Conservation (phyloP, 2,113 vertebrate genomes). For the Bos indicus region DNA sequence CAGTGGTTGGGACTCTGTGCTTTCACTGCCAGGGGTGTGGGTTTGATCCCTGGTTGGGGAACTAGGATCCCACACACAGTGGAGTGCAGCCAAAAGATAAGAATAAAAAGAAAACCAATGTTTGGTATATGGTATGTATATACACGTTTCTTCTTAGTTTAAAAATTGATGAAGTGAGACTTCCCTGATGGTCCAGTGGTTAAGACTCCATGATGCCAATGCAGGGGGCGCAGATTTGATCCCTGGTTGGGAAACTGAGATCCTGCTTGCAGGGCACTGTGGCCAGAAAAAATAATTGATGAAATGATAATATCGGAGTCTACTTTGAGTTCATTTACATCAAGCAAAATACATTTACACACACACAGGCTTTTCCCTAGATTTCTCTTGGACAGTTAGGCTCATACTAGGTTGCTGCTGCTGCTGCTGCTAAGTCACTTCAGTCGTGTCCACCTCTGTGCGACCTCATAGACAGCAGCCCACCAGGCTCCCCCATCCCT, state of each 20-base stretch:
- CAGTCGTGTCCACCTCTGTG: accelerated
- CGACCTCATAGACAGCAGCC: background rate
- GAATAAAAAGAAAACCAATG: background rate
- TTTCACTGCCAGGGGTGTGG: background rate
- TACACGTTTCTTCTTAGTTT: background rate
- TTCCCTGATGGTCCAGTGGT: background rate
- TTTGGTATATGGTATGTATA: background rate
- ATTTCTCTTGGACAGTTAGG: background rate
- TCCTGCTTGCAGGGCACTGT: background rate
- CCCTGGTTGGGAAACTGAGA: background rate
- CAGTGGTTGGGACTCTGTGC: background rate
- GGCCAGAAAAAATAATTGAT: background rate
- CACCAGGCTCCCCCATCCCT: accelerated
- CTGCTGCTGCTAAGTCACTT: background rate
- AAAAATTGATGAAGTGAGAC: background rate
- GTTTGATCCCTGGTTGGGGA: background rate
- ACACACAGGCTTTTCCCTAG: background rate
- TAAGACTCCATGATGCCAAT: background rate
- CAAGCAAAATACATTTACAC: background rate
- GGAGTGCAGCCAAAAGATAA: background rate
- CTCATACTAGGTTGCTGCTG: background rate
- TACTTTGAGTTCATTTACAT: background rate
- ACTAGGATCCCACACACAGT: background rate
- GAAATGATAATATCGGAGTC: background rate
- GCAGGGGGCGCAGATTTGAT: background rate